Evolutionary conservation across 2,888 invertebrate genomes (phyloP).

Genomic region (Drosophila borborema): DNA sequence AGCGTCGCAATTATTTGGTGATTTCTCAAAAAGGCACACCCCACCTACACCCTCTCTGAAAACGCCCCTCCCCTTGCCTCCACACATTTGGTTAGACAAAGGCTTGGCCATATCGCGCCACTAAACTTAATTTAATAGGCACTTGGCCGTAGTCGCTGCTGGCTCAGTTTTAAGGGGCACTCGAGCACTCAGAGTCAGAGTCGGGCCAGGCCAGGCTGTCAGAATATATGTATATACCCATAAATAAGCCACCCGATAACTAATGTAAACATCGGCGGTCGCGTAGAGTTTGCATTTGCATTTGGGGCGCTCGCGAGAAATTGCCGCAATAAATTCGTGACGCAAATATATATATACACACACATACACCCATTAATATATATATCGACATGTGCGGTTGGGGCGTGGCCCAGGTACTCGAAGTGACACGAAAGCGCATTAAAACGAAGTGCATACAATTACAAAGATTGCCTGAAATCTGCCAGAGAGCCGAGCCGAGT

Average conservation of each 20-base stretch:
- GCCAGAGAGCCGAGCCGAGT: slow-evolving; percentile 58
- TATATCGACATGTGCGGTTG: slow-evolving; percentile 64
- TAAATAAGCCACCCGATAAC: slow-evolving; percentile 79
- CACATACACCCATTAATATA: no score
- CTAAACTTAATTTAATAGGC: slow-evolving; percentile 79
- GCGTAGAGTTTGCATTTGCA: slow-evolving; percentile 76
- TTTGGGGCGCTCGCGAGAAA: slow-evolving; percentile 74
- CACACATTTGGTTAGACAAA: slow-evolving; percentile 48
- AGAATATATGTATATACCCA: slow-evolving; percentile 47
- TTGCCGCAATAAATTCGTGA: slow-evolving; percentile 79
- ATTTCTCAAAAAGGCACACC: slow-evolving; percentile 62
- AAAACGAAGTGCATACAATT: slow-evolving; percentile 79
- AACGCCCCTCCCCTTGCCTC: fast-evolving
- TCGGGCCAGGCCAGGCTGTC: slow-evolving; percentile 37
- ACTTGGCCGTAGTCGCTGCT: slow-evolving; percentile 61
- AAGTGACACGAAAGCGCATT: slow-evolving; percentile 76
- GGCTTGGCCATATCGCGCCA: slow-evolving; percentile 77
- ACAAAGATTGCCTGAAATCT: slow-evolving; percentile 75
- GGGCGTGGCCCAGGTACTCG: slow-evolving; percentile 21
- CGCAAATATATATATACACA: slow-evolving; percentile 48
- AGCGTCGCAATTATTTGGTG: slow-evolving; percentile 80
- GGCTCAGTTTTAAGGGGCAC: slow-evolving; percentile 70
- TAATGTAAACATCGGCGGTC: slow-evolving; percentile 79
- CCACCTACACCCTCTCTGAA: slow-evolving; percentile 1
- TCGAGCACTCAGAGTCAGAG: slow-evolving; percentile 65